A percentile compares a stretch with the other conserved stretches of the same genome.
These are phyloP conservation scores for Harmothoe impar DNA, from an alignment of 2,888 invertebrate genomes.

Conservation along the genomic window DNA sequence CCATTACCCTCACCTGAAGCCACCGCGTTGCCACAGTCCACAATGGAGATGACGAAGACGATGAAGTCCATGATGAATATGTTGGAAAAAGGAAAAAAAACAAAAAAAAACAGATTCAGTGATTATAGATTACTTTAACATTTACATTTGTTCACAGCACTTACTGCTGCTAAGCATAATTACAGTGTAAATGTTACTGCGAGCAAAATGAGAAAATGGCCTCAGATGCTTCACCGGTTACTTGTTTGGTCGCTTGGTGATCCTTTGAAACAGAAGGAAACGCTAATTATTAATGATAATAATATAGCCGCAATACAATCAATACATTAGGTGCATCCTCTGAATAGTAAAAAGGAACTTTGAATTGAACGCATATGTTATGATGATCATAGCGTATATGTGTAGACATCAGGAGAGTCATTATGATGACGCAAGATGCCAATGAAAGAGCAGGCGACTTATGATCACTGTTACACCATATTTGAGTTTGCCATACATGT, in stretches of 20 bases:
- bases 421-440: not conserved
- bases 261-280: constrained; percentile 31
- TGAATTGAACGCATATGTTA: not conserved
- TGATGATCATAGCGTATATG: not conserved
- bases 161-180: not conserved
- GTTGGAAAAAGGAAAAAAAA: not conserved
- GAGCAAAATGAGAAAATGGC: not conserved
- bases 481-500: not conserved
- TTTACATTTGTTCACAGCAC: not conserved
- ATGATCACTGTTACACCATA: constrained; percentile 16
- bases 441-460: not conserved
- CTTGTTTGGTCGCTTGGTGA: constrained; percentile 15
- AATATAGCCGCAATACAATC: constrained; percentile 13
- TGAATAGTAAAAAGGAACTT: not conserved
- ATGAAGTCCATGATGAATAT: too few relatives aligned
- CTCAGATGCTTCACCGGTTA: not conserved
- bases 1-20: constrained; percentile 17
- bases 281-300: constrained; percentile 7
- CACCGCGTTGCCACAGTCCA: too few relatives aligned
- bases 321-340: not conserved
- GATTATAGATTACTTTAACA: too few relatives aligned
- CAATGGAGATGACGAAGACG: too few relatives aligned
- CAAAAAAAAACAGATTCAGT: not conserved
- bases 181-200: not conserved
- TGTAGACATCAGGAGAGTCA: too few relatives aligned